Evolutionary conservation across 2,888 invertebrate genomes (phyloP).

Genomic region (Folsomia manolachei): DNA sequence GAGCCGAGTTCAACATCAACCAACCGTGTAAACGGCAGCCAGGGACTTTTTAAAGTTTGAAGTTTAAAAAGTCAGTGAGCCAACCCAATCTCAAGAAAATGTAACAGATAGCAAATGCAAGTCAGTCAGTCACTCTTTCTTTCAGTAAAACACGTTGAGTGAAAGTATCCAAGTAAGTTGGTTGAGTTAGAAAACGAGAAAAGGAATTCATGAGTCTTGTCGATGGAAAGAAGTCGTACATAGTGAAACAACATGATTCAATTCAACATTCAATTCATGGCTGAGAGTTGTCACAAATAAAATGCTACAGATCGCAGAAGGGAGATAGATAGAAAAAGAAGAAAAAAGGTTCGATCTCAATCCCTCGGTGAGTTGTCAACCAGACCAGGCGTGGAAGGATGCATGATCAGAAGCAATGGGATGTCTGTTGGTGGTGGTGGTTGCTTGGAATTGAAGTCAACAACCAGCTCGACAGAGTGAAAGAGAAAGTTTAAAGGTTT

Average conservation of each 20-base stretch:
- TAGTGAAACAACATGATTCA: not conserved
- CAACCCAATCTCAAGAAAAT: too few relatives aligned
- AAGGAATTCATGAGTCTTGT: not conserved
- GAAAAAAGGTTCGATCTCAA: not conserved
- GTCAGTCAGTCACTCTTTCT: not conserved
- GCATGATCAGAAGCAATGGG: not conserved
- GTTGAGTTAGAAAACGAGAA: not conserved
- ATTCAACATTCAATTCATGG: not conserved
- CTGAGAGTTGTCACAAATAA: not conserved
- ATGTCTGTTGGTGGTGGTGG: not conserved
- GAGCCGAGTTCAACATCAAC: too few relatives aligned
- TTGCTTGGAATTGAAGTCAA: not conserved
- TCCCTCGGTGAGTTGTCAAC: not conserved
- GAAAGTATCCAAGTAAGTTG: not conserved
- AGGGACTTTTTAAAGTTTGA: not conserved
- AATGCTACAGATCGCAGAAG: too few relatives aligned
- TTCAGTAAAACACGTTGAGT: not conserved
- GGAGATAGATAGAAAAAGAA: not conserved
- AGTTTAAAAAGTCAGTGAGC: too few relatives aligned
- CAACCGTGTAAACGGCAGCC: not conserved
- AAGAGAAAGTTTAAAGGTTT: constrained; percentile 9
- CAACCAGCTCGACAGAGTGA: not conserved
- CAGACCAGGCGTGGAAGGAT: too few relatives aligned
- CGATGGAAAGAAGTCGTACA: not conserved
- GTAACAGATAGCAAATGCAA: not conserved